A percentile compares a stretch with the other conserved stretches of the same genome.
Evolutionary conservation across 1,140 invertebrate genomes (phyloP).

Genomic region (Lethocerus indicus): DNA sequence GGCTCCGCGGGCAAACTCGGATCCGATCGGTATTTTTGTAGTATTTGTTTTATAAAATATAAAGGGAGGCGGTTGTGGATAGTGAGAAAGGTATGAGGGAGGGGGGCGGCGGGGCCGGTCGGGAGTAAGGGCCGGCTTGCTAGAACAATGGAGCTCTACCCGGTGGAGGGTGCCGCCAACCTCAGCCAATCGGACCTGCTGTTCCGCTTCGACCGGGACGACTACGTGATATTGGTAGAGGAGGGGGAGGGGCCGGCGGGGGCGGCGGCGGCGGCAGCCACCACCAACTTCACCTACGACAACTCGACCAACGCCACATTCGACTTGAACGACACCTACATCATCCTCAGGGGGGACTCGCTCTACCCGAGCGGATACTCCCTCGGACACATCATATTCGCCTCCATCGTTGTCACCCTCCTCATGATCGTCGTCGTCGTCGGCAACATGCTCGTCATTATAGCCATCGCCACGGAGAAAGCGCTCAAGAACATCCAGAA

Average conservation of each 20-base stretch:
- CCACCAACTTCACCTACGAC: slow-evolving; percentile 11
- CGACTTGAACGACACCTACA: slow-evolving; percentile 20
- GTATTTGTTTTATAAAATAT: not conserved
- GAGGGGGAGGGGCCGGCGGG: not conserved
- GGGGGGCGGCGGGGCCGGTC: not conserved
- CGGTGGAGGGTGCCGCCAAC: slow-evolving; percentile 4
- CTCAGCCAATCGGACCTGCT: slow-evolving; percentile 12
- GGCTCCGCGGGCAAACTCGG: not conserved
- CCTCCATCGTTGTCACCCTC: slow-evolving; percentile 76
- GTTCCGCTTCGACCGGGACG: slow-evolving; percentile 16
- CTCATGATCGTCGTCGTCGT: slow-evolving; percentile 93
- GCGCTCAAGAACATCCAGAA: slow-evolving; percentile 92
- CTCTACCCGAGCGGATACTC: slow-evolving; percentile 76
- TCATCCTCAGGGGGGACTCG: slow-evolving; percentile 21
- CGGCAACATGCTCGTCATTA: slow-evolving; percentile 95
- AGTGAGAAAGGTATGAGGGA: not conserved
- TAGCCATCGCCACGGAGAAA: slow-evolving; percentile 89
- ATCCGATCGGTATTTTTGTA: not conserved
- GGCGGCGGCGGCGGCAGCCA: slow-evolving; percentile 3
- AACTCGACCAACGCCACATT: slow-evolving; percentile 21
- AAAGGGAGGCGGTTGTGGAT: not conserved
- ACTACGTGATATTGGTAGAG: slow-evolving; percentile 15
- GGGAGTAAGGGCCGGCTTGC: slow-evolving; percentile 8
- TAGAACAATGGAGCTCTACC: slow-evolving; percentile 4
- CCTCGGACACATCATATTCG: slow-evolving; percentile 66